Evolutionary conservation across 2,113 vertebrate species (phyloP).

Genomic region (Lepus americanus): DNA sequence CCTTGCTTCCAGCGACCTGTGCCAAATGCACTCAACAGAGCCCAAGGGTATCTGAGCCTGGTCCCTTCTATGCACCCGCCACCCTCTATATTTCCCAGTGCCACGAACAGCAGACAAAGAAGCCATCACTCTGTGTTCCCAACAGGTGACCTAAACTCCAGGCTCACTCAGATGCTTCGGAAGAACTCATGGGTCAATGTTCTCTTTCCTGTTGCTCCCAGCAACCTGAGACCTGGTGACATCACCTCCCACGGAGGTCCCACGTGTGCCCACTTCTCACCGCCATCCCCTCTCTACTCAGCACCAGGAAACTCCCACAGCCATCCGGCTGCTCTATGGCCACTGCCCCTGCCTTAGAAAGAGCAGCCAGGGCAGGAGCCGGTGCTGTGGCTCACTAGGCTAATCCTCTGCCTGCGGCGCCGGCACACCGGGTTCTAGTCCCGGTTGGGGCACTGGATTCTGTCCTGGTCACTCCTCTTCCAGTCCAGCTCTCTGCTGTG

Average conservation of each 20-base stretch:
- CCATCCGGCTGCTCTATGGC: not conserved
- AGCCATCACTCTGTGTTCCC: not conserved
- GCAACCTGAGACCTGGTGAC: not conserved
- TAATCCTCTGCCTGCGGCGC: too few relatives aligned
- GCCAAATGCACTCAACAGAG: not conserved
- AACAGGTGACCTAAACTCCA: not conserved
- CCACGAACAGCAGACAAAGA: not conserved
- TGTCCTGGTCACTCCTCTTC: too few relatives aligned
- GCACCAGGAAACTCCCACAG: not conserved
- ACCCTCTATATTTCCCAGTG: not conserved
- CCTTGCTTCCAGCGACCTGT: not conserved
- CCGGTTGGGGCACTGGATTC: too few relatives aligned
- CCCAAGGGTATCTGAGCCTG: not conserved
- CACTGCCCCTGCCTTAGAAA: not conserved
- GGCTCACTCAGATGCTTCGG: not conserved
- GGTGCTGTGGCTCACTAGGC: too few relatives aligned
- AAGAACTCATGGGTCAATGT: not conserved
- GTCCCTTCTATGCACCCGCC: not conserved
- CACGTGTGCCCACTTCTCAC: not conserved
- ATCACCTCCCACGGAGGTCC: not conserved
- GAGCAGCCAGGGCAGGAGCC: not conserved
- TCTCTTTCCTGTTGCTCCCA: not conserved
- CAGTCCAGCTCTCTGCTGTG: too few relatives aligned
- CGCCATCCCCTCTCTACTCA: not conserved
- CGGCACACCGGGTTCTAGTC: too few relatives aligned